These are phyloP conservation scores for Stenodera caucasica DNA, from an alignment of 2,888 invertebrate genomes.

Conservation along the genomic window DNA sequence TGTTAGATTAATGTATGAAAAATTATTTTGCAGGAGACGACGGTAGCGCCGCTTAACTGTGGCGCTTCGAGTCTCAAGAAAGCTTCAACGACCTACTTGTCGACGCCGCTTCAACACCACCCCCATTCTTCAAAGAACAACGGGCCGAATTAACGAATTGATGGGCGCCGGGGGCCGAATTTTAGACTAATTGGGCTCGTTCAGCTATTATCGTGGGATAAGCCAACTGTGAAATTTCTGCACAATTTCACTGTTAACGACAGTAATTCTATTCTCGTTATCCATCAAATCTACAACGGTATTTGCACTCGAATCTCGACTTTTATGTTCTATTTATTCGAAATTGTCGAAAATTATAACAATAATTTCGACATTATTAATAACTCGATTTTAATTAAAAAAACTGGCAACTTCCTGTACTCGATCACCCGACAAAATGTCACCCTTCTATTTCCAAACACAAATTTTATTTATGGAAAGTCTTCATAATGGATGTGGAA, in stretches of 20 bases:
- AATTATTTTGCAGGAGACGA: conserved; percentile 30
- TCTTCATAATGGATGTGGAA: no score
- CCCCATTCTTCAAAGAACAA: conserved; percentile 30
- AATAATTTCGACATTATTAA: no score
- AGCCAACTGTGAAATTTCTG: conserved; percentile 11
- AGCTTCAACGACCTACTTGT: conserved; percentile 43
- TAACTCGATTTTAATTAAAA: no score
- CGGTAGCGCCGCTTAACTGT: conserved; percentile 41
- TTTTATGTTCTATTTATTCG: conserved; percentile 20
- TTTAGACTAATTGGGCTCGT: not conserved
- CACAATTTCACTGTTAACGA: conserved; percentile 11
- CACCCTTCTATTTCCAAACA: not conserved
- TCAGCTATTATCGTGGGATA: not conserved
- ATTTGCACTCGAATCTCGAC: conserved; percentile 11
- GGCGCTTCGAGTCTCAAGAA: conserved; percentile 36
- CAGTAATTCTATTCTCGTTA: conserved; percentile 6
- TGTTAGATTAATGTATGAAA: conserved; percentile 28
- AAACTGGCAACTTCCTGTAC: not conserved
- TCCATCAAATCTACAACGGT: conserved; percentile 5
- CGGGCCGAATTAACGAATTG: no score
- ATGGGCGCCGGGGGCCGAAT: no score
- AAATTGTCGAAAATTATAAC: conserved; percentile 13
- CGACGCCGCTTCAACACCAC: conserved; percentile 37
- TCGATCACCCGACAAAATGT: not conserved
- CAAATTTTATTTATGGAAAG: not conserved